These are phyloP conservation scores for Cyanoramphus novaezelandiae DNA, from an alignment of 2,113 vertebrate genomes.

Conservation along the genomic window DNA sequence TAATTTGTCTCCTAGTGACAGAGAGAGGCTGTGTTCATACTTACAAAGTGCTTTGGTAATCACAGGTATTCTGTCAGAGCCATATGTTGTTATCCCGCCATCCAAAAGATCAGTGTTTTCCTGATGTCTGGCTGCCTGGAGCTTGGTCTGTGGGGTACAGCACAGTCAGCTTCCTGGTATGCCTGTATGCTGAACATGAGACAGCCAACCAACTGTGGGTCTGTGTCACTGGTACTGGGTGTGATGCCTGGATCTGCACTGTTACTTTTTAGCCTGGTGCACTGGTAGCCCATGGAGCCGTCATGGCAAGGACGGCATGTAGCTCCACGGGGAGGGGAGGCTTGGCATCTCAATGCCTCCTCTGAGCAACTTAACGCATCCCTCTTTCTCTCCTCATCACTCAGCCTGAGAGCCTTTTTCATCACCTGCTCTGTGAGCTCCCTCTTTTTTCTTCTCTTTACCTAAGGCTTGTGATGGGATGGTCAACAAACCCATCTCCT, in stretches of 20 bases:
- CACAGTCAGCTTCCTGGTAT: neutral
- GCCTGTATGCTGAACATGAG: neutral
- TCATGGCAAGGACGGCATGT: neutral
- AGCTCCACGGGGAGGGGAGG: neutral
- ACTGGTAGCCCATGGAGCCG: neutral
- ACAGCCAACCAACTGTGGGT: neutral
- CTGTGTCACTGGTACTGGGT: neutral
- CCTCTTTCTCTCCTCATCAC: neutral
- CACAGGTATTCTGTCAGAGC: neutral
- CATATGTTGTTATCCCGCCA: neutral
- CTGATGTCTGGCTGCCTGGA: neutral
- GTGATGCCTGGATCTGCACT: neutral
- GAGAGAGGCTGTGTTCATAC: neutral
- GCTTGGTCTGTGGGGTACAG: neutral
- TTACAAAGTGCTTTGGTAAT: neutral
- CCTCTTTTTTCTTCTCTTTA: neutral
- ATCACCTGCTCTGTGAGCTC: neutral
- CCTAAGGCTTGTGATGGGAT: neutral
- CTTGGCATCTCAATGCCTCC: neutral
- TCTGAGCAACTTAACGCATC: neutral
- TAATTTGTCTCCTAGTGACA: conserved; percentile 53
- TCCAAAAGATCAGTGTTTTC: neutral
- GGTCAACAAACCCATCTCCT: neutral
- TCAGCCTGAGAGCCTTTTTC: neutral
- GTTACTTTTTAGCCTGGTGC: neutral